Evolutionary conservation across 1,140 invertebrate genomes (phyloP).

Genomic region (Euwallacea fornicatus): DNA sequence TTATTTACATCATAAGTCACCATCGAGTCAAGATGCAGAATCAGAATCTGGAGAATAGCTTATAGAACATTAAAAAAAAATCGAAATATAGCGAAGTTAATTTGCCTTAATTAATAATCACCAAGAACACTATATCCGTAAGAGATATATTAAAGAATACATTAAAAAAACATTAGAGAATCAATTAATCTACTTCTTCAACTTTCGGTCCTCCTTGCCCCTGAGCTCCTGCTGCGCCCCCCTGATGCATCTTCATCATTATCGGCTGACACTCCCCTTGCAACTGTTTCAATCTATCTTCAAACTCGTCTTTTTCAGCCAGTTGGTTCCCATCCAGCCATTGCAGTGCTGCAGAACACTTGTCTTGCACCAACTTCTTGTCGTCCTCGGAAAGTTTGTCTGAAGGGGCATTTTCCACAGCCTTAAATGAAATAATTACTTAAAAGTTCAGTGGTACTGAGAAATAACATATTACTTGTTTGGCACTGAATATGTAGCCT

Average conservation of each 20-base stretch:
- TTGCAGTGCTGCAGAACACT: conserved; percentile 59
- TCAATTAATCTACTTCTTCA: conserved; percentile 64
- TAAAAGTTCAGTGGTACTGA: not conserved
- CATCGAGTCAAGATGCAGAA: too few relatives aligned
- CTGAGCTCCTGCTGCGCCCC: conserved; percentile 44
- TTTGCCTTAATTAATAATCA: too few relatives aligned
- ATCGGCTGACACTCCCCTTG: conserved; percentile 71
- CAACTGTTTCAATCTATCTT: conserved; percentile 71
- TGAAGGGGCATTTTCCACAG: conserved; percentile 66
- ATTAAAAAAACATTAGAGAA: too few relatives aligned
- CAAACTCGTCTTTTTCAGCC: conserved; percentile 77
- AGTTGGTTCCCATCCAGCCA: conserved; percentile 66
- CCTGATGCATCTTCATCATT: conserved; percentile 76
- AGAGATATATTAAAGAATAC: too few relatives aligned
- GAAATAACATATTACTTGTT: conserved; percentile 57
- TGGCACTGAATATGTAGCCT: conserved; percentile 79
- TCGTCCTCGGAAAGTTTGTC: conserved; percentile 65
- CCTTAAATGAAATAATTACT: conserved; percentile 50
- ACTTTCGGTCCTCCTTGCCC: conserved; percentile 63
- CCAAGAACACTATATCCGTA: too few relatives aligned
- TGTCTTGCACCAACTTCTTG: conserved; percentile 61
- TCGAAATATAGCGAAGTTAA: too few relatives aligned
- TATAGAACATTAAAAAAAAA: too few relatives aligned
- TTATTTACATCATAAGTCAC: too few relatives aligned
- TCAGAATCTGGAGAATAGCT: too few relatives aligned